Conservation (phyloP, 2,113 vertebrate species). For the Upupa epops region DNA sequence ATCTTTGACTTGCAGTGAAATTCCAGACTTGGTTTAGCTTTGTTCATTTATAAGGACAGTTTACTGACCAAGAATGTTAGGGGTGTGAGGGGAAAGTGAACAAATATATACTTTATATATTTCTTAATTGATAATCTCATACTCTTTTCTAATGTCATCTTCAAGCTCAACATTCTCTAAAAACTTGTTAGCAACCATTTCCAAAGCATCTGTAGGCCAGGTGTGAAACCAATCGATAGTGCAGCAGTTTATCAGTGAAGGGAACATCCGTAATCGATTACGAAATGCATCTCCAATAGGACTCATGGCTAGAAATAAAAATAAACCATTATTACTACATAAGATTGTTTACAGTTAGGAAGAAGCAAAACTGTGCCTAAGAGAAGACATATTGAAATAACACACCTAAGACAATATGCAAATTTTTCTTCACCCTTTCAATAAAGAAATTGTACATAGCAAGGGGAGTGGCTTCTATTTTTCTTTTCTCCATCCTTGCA, state of each 20-base stretch:
- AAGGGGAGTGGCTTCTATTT: conserved; percentile 83
- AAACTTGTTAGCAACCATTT: conserved; percentile 93
- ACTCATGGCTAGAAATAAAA: conserved; percentile 83
- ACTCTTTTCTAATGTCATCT: conserved; percentile 79
- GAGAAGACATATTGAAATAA: neutral
- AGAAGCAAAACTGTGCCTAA: neutral
- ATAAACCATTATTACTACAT: neutral
- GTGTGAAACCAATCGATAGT: conserved; percentile 95
- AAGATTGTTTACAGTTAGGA: neutral
- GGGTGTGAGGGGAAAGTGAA: accelerated
- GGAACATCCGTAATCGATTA: conserved; percentile 91
- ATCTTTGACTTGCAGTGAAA: neutral
- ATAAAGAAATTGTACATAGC: conserved; percentile 91
- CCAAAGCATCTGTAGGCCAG: conserved; percentile 92
- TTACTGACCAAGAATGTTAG: neutral
- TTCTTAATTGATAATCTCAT: conserved; percentile 47
- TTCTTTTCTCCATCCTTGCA: conserved; percentile 80
- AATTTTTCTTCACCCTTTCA: conserved; percentile 88
- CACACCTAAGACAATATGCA: conserved; percentile 87
- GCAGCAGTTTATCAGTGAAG: conserved; percentile 94
- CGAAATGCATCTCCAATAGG: conserved; percentile 93
- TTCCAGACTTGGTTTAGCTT: neutral
- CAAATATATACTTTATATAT: neutral
- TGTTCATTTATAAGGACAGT: neutral
- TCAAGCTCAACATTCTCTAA: conserved; percentile 89